Evolutionary conservation across 2,888 invertebrate genomes (phyloP), one percentile per base, ranked within the genome.

Genomic region (Argyresthia goedartella): DNA sequence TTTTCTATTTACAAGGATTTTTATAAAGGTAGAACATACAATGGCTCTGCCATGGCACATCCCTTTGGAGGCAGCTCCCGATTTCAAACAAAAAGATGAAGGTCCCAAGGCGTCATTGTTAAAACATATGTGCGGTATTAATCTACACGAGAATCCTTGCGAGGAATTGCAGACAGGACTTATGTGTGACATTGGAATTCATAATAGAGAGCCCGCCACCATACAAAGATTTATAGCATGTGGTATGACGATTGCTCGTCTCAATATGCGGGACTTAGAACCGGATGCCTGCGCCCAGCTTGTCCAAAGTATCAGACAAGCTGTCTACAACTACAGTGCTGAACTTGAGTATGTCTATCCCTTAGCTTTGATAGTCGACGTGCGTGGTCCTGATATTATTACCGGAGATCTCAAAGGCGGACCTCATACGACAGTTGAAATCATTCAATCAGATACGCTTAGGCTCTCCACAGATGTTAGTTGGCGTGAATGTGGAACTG

Each of bases 401-500:
- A 81, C 82, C 8, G 86, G 86, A n/a, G 73, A 78, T 64, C 61
- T 85, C 25, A 85, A 77, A 67, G 69, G 71, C 13, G 84, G 81
- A n/a, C 71, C 74, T 1, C 66, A 64, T 36, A 59, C 75, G 6
- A 76, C 74, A 10, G 55, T 81, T 53, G 79, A 82, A 59, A 64
- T 87, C 34, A 50, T 69, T 8, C 64, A 77, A 63, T 71, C 75
- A 44, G 69, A 78, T 50, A 69, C 67, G 13, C 77, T 88, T 9
- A 73, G 82, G 56, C 57, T 90, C 45, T 89, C 89, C 10, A 86
- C 81, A 1, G 88, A 89, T 62, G 59, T 75, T 6, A 76, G 73
- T 49, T 90, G 89, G 78, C 78, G 85, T 53, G 87, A 89, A 59
- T 75, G 84, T 58, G 89, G 89, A 1, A 88, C 84, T 8, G 65